Evolutionary conservation across 1,140 invertebrate species (phyloP), one percentile per base, ranked within the genome.

Genomic region (Caenorhabditis remanei): DNA sequence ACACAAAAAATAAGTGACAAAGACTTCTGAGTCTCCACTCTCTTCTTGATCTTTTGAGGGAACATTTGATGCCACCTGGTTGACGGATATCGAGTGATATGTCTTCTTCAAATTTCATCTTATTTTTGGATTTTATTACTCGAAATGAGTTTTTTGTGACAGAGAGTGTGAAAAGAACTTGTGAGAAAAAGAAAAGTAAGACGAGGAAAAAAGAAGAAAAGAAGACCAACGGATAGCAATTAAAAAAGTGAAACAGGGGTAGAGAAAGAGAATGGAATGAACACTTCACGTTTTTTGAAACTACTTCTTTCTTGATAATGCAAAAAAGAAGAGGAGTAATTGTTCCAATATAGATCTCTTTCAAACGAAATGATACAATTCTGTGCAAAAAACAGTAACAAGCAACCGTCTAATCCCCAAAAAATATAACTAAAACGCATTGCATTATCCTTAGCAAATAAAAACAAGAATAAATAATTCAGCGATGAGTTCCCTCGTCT

Each of bases 21-120:
- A 50, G 46, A 24, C 53, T 9, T 50, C 46, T 50, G 43, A 9
- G 46, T 79, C 71, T 79, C 71, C 46, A 14, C 5, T 14, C 7
- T 3, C 16, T 14, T 48, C 19, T 11, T 24, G 43, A 32, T 79
- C 19, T 79, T 79, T 79, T 21, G n/a, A 41, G 7, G 9, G 71
- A 79, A 79, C 43, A 79, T 79, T 50, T 9, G 71, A 79, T 79
- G 71, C 71, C 71, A 50, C 71, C 71, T 79, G 71, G 71, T 79
- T 48, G 46, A 79, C 40, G 71, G 71, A 79, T 79, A 46, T 43
- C 8, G 13, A 24, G 32, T 21, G 21, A 63, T 63, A 63, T 63
- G 21, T 32, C 21, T 21, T n/a, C 24, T 21, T 24, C 21, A 11
- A 19, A 21, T 24, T 13, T 8, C 11, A 4, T 11, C 21, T 14